A percentile compares a stretch with the other conserved stretches of the same genome.
phyloP scores from a whole-genome alignment of 2,797 vertebrate species.

The Ctenopoma kingsleyae region DNA sequence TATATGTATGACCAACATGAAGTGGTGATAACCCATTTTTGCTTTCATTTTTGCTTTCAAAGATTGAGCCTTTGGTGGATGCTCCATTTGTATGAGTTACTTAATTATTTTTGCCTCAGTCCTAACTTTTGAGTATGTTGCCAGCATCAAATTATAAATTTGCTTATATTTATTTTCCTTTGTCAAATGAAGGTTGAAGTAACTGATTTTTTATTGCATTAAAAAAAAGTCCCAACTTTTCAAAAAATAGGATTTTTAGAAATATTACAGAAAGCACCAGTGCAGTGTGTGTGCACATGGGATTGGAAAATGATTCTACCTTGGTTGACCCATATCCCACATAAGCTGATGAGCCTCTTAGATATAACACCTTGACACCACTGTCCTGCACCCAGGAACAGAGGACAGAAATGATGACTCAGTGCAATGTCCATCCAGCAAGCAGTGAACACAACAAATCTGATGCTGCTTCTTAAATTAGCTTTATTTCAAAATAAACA shows the following conservation, averaged over 20 bases:
- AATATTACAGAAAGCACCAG: background rate
- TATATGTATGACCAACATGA: no score
- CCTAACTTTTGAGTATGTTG: no score
- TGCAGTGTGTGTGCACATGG: background rate
- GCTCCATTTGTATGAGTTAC: no score
- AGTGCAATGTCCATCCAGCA: constrained; percentile 47
- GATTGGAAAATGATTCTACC: constrained; percentile 73
- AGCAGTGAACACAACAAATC: constrained; percentile 21
- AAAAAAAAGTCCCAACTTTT: no score
- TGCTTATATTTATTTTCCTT: no score
- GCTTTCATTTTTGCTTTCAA: no score
- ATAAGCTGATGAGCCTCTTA: constrained; percentile 92
- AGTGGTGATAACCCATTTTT: no score
- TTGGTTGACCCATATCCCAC: constrained; percentile 87
- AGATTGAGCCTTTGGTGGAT: no score
- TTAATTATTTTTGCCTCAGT: no score
- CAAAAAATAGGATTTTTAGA: background rate
- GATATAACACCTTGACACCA: constrained; percentile 77
- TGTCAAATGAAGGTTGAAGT: no score
- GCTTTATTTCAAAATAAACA: background rate
- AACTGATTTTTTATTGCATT: no score
- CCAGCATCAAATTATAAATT: no score
- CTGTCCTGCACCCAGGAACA: constrained; percentile 78
- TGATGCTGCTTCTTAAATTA: constrained; percentile 11
- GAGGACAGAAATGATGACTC: constrained; percentile 68